Conservation (phyloP, 2,113 vertebrate species). For the Lampris megalopsis region DNA sequence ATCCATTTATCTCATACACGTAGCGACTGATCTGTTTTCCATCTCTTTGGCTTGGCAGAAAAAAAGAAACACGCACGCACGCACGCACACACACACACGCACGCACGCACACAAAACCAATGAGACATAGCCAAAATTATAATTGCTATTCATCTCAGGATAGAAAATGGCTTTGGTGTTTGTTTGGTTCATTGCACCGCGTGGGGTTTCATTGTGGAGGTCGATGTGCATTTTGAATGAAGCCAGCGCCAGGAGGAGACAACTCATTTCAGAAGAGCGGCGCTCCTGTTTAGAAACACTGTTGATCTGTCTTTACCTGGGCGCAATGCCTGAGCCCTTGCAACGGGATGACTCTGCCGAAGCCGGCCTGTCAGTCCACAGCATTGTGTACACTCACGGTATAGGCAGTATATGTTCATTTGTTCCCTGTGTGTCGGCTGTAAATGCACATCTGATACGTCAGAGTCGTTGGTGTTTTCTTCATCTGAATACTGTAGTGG, state of each 20-base stretch:
- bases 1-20: constrained; percentile 46
- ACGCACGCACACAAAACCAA: constrained; percentile 36
- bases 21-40: constrained; percentile 59
- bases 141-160: constrained; percentile 74
- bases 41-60: constrained; percentile 45
- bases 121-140: constrained; percentile 68
- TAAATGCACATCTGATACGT: not conserved
- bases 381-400: no score
- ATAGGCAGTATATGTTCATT: no score
- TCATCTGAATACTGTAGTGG: not conserved
- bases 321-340: not conserved
- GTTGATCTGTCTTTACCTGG: constrained; percentile 45
- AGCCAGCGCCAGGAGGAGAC: constrained; percentile 57
- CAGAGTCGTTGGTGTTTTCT: not conserved
- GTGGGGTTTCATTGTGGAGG: constrained; percentile 30
- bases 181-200: constrained; percentile 67
- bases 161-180: constrained; percentile 67
- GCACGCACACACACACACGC: no score
- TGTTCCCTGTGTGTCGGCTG: no score
- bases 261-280: constrained; percentile 37
- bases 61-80: not conserved
- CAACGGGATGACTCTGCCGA: no score
- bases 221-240: constrained; percentile 68
- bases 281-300: constrained; percentile 39
- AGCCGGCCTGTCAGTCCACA: no score